Evolutionary conservation across 2,797 vertebrate genomes (phyloP), one percentile per base, ranked within the genome.

Genomic region (Trachops cirrhosus): DNA sequence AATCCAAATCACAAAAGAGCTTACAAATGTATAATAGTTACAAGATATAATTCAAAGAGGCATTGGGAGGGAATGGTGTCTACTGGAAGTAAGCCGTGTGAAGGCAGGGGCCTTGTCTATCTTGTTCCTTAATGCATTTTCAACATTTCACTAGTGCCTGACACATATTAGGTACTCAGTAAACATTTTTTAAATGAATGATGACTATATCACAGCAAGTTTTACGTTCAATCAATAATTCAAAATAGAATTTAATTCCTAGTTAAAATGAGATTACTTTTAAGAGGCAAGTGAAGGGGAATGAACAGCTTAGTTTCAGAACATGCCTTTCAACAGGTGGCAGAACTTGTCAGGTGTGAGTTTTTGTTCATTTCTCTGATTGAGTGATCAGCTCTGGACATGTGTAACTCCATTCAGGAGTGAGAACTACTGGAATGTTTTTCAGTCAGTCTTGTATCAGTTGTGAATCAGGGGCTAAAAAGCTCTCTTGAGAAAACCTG

Each of bases 211-310:
- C 74, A 85, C 37, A 70, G 26, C 54, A 50, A 83, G 32, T 90
- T 94, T 90, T 32, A 88, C 57, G 12, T 86, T 87, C 82, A 80
- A 64, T 41, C 22, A 34, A 2, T 83, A 73, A 67, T 64, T 39
- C 68, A 85, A 95, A 86, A 19, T 71, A 24, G 6, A 86, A 52
- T 80, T 94, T 79, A 94, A 74, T 79, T 57, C n/a, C 34, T 71
- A 84, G 46, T 92, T 75, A 84, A 78, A 95, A 74, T 41, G 24
- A 46, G 26, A 48, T 82, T 73, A 39, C 78, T 93, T 93, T 90
- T 79, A 71, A 29, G 37, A 85, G 16, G 5, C 19, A 82, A 70
- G 18, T 79, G 32, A 92, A 89, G 24, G 52, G n/a, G 75, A 59
- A 64, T 9, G 57, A 26, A 62, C 32, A 64, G 15, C n/a, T 62